A percentile compares a stretch with the other conserved stretches of the same genome.
Conservation (phyloP, 35 echinoderm and acorn worm species). For the Lytechinus variegatus region DNA sequence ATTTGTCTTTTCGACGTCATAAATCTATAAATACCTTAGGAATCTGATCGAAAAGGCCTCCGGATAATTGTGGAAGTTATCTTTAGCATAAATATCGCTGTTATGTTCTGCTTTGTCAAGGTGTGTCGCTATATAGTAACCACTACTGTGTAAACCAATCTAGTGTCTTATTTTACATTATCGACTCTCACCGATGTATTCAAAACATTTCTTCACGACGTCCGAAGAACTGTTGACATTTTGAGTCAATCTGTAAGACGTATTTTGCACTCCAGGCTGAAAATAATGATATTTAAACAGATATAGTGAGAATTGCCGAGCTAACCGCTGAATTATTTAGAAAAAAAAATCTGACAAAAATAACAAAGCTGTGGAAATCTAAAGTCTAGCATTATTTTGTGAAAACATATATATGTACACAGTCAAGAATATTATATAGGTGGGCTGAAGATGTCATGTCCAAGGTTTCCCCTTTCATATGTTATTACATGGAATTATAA, state of each 20-base stretch:
- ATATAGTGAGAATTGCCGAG: no score
- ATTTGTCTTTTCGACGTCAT: not conserved
- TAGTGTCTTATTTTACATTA: not conserved
- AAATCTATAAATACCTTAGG: not conserved
- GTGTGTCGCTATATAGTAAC: not conserved
- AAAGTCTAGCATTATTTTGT: no score
- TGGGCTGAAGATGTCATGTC: no score
- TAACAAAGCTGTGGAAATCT: no score
- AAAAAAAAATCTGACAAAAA: no score
- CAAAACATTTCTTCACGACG: not conserved
- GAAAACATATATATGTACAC: no score
- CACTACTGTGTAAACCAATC: not conserved
- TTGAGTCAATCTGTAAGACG: not conserved
- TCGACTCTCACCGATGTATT: not conserved
- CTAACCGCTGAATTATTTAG: no score
- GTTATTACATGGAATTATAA: no score
- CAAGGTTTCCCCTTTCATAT: no score
- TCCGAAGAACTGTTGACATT: not conserved
- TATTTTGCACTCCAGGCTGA: not conserved
- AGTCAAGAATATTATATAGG: no score
- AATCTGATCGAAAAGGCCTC: not conserved
- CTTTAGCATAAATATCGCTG: not conserved
- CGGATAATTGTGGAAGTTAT: not conserved
- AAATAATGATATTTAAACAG: no score
- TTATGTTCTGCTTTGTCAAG: not conserved